Conservation (phyloP, 2,888 invertebrate species). For the Monochamus alternatus region DNA sequence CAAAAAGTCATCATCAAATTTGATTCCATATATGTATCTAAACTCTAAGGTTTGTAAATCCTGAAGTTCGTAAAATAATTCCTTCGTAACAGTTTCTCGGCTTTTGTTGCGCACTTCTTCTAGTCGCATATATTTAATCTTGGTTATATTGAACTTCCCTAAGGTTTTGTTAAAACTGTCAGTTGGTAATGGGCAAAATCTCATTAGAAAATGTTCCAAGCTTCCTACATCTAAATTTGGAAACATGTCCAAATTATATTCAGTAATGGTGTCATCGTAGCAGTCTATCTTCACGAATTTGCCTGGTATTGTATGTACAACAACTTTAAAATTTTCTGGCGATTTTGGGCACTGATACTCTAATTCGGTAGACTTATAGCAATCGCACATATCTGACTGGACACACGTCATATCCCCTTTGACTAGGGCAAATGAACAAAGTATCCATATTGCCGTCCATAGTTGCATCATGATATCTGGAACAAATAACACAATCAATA, state of each 20-base stretch:
- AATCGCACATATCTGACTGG: conserved; percentile 45
- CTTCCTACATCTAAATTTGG: conserved; percentile 71
- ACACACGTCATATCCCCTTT: not conserved
- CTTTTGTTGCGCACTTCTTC: conserved; percentile 23
- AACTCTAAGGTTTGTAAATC: conserved; percentile 32
- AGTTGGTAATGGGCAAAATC: conserved; percentile 74
- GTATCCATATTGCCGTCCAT: not conserved
- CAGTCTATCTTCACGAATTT: conserved; percentile 53
- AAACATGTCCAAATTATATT: conserved; percentile 69
- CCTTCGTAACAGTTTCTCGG: conserved; percentile 36
- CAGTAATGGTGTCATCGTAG: conserved; percentile 19
- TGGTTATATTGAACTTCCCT: conserved; percentile 69
- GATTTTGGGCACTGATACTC: conserved; percentile 55
- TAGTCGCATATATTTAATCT: conserved; percentile 51
- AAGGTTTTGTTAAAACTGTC: conserved; percentile 72
- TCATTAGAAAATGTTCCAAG: conserved; percentile 72
- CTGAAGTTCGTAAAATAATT: conserved; percentile 37
- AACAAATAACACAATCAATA: conserved; percentile 19
- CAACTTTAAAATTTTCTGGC: conserved; percentile 27
- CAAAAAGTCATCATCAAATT: conserved; percentile 21
- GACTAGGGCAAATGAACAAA: not conserved
- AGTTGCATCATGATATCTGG: conserved; percentile 25
- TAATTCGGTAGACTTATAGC: conserved; percentile 49
- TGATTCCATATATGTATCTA: conserved; percentile 12
- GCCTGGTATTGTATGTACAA: conserved; percentile 43